Percentiles rank a stretch among this genome's conserved stretches.
Evolutionary conservation across 2,797 vertebrate genomes (phyloP).

Genomic region (Melanotaenia nigrans): DNA sequence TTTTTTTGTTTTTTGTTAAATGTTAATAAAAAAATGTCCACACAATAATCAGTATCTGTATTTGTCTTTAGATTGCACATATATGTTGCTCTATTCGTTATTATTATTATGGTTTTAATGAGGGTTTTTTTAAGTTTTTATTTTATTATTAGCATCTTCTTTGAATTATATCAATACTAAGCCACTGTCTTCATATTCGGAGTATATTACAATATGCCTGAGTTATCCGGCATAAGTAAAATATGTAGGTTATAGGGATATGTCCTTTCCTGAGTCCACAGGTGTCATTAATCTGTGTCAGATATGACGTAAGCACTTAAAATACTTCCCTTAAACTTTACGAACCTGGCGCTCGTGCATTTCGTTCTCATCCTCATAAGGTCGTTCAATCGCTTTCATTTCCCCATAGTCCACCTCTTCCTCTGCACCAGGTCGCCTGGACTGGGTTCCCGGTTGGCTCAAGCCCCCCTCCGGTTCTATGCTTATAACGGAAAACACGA

Average conservation of each 20-base stretch:
- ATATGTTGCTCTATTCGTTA: background rate
- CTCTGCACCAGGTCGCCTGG: slow-evolving; percentile 28
- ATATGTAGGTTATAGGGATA: background rate
- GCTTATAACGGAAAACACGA: slow-evolving; percentile 76
- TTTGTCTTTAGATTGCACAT: background rate
- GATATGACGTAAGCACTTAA: slow-evolving; percentile 3
- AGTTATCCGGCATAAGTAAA: background rate
- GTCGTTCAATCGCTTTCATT: slow-evolving; percentile 24
- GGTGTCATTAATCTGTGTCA: background rate
- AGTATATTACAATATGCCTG: too few relatives aligned
- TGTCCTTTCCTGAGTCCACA: background rate
- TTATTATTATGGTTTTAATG: background rate
- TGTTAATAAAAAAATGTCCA: background rate
- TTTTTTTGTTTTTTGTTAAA: background rate
- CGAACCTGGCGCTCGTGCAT: slow-evolving; percentile 65
- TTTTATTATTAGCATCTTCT: too few relatives aligned
- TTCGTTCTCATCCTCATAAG: slow-evolving; percentile 77
- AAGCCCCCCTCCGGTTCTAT: slow-evolving; percentile 66
- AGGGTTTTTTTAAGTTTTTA: too few relatives aligned
- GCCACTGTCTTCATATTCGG: too few relatives aligned
- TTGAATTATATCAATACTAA: too few relatives aligned
- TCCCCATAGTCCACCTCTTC: slow-evolving; percentile 28
- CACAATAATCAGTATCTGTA: background rate
- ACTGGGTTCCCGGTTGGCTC: slow-evolving; percentile 7
- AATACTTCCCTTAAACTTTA: background rate